Base-by-base conservation (phyloP, 2,113 vertebrate genomes). In the Dipodomys spectabilis region DNA sequence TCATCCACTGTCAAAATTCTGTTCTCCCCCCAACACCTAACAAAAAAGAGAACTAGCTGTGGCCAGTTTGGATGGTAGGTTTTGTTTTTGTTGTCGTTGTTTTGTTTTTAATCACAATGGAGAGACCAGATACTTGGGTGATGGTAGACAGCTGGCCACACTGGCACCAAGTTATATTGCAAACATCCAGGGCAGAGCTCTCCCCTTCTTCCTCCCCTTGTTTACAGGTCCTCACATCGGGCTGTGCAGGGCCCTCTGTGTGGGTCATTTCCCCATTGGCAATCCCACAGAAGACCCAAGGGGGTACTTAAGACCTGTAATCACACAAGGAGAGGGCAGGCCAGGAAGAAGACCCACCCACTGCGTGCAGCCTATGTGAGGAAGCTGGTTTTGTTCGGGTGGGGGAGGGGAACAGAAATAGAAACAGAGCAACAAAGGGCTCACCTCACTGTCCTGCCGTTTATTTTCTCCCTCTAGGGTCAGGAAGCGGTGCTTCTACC, bases 371-470 rank as follows among this genome's bases (percentile, higher is more conserved):
- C 1, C 4, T 60, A 13, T 15, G 25, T 53, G 11, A 67, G 84
- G 88, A 91, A 89, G 74, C 5, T 35, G 78, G 49, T 39, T 94
- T 74, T 74, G 69, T 62, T 77, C 16, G 53, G 35, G 35, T 39
- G 39, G 39, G 57, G 69, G 86, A 73, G 65, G 87, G 68, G 65
- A 64, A 78, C 65, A 78, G 67, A 91, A 72, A 86, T 44, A 92
- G 92, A 90, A 92, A 64, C 30, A 62, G 39, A 45, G 86, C 35
- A 57, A 74, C 80, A 64, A 49, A 83, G 60, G 65, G 30, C 11
- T 5, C 57, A 44, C 35, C 65, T 74, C 82, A 32, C 6, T 5
- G 62, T 30, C 35, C 64, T 62, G 81, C 77, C 72, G 32, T 67
- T 53, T 49, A 57, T 13, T 49, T 20, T 30, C 65, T 44, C 35